Evolutionary conservation across 2,113 vertebrate genomes (phyloP), one percentile per base, ranked within the genome.

Genomic region (chimpanzee (Pan troglodytes)): DNA sequence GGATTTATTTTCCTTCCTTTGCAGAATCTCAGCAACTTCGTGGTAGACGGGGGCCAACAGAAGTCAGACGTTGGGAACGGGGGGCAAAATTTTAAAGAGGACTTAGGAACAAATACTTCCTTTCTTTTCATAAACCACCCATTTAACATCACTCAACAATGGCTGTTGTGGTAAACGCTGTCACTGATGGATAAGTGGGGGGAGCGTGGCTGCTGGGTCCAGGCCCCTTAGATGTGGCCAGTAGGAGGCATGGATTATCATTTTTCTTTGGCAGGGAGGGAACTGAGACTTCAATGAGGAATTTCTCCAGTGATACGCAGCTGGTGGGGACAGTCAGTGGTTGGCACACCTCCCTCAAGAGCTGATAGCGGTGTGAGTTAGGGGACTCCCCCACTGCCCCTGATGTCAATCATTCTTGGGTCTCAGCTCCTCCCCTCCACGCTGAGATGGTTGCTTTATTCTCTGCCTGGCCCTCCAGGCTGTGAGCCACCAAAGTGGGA

Each of bases 201-300:
- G 40, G 20, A n/a, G n/a, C 8, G 1, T 0, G 4, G 2, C 32
- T 67, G 0, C 59, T 70, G 20, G n/a, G 4, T 27, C 25, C 32
- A 0, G 59, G 48, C 27, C 38, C 11, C 12, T 67, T 35, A 35
- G 3, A 4, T 3, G 27, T 11, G 25, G 61, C 75, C 17, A 22
- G 35, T 5, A 38, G 25, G 27, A 92, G 25, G 35, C 35, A 8
- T 73, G 17, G 45, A n/a, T 17, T 1, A 8, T 5, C 13, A 6
- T 4, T 27, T 14, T 38, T 40, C n/a, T 73, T 73, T 43, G 13
- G 18, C 45, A 27, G 40, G 38, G 91, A 43, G 8, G 43, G 22
- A 6, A 5, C 27, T 4, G 38, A 67, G 75, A 20, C 13, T 80
- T 12, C 3, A 3, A 10, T 3, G 3, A 38, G 75, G 45, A 48